phyloP scores from a whole-genome alignment of 2,888 invertebrate genomes.

The Drosophila nr. medialis region DNA sequence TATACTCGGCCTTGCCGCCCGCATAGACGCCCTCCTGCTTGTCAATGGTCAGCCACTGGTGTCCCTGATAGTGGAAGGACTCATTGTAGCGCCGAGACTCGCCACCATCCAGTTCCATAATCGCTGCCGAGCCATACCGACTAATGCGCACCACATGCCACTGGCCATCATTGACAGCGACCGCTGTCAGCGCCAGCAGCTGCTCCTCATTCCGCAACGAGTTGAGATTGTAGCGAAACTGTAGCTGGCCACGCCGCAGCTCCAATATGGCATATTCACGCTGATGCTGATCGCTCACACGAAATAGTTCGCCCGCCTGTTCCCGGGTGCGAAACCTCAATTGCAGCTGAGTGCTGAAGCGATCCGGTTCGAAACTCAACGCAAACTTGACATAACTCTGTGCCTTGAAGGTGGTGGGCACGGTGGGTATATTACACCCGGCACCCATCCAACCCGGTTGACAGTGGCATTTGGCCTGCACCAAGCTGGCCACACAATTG shows the following conservation, averaged over 20 bases:
- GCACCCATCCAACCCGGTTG: constrained; percentile 97
- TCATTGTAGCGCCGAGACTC: constrained; percentile 97
- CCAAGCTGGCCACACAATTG: constrained; percentile 94
- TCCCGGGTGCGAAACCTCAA: constrained; percentile 96
- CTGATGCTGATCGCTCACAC: constrained; percentile 97
- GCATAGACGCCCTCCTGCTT: constrained; percentile 98
- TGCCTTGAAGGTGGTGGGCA: constrained; percentile 95
- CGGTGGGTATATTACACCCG: constrained; percentile 92
- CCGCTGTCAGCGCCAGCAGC: constrained; percentile 93
- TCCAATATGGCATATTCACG: constrained; percentile 96
- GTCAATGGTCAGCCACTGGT: constrained; percentile 95
- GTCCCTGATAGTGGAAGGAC: constrained; percentile 94
- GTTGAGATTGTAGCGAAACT: constrained; percentile 96
- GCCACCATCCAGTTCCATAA: constrained; percentile 96
- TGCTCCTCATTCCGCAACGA: constrained; percentile 94
- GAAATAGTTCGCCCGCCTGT: constrained; percentile 95
- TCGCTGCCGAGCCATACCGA: constrained; percentile 95
- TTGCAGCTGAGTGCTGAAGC: constrained; percentile 96
- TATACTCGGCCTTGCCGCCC: constrained; percentile 97
- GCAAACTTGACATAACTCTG: constrained; percentile 98
- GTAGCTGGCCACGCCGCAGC: constrained; percentile 91
- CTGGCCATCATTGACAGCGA: constrained; percentile 96
- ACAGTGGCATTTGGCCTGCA: constrained; percentile 96
- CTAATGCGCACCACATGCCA: constrained; percentile 97
- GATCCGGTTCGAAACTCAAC: constrained; percentile 95